These are phyloP conservation scores for Montipora cactus DNA, from an alignment of 64 coral and sea anemone genomes.

Conservation along the genomic window DNA sequence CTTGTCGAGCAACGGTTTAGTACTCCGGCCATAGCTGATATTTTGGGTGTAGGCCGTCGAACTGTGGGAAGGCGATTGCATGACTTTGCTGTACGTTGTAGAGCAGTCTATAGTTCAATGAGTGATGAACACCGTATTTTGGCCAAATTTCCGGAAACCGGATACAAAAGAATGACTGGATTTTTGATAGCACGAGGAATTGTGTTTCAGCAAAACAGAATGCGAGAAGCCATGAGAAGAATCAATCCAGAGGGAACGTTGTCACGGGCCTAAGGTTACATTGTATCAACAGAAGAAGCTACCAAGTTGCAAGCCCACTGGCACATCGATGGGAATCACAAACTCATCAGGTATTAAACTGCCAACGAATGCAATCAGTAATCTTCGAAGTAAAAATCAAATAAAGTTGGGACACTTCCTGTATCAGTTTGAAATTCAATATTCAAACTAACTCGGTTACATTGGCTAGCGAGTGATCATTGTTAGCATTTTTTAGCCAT, in stretches of 20 bases:
- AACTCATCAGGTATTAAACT: too few relatives aligned
- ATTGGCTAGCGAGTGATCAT: too few relatives aligned
- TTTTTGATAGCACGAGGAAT: constrained; percentile 24
- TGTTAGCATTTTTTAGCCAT: too few relatives aligned
- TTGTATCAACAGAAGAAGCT: background rate
- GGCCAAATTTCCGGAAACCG: constrained; percentile 38
- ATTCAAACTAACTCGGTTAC: too few relatives aligned
- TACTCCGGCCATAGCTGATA: constrained; percentile 48
- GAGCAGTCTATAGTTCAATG: constrained; percentile 32
- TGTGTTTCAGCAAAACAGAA: constrained; percentile 31
- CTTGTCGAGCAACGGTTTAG: constrained; percentile 55
- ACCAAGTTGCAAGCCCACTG: too few relatives aligned
- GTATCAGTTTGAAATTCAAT: too few relatives aligned
- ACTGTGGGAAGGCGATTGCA: constrained; percentile 12
- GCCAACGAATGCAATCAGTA: too few relatives aligned
- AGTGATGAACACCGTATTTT: constrained; percentile 51
- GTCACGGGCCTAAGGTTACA: constrained; percentile 21
- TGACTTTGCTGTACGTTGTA: constrained; percentile 28
- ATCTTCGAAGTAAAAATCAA: background rate
- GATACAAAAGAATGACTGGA: constrained; percentile 58
- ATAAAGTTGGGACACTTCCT: too few relatives aligned
- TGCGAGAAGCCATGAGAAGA: constrained; percentile 31
- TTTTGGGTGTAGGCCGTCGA: constrained; percentile 12
- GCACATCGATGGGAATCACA: too few relatives aligned
- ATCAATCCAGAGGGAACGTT: constrained; percentile 64